Percentiles rank a stretch among this genome's conserved stretches.
These are phyloP conservation scores for Heliconius ismenius DNA, from an alignment of 2,888 invertebrate genomes.

Conservation along the genomic window DNA sequence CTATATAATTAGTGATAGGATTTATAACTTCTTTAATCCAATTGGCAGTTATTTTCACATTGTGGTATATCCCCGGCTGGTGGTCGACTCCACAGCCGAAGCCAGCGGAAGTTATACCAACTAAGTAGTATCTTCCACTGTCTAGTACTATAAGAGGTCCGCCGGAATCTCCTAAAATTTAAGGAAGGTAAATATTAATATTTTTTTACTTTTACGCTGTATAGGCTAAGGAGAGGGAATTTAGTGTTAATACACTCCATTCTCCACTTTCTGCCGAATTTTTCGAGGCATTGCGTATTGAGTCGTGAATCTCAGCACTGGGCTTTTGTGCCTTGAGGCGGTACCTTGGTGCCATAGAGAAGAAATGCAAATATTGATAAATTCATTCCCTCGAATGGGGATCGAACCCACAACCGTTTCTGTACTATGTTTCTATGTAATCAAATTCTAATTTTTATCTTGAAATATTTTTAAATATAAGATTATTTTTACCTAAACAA, in stretches of 20 bases:
- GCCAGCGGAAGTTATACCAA: constrained; percentile 92
- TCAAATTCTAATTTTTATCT: too few species aligned
- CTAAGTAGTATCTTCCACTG: constrained; percentile 87
- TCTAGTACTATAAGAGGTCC: constrained; percentile 88
- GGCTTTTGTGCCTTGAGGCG: too few species aligned
- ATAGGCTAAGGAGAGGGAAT: background rate
- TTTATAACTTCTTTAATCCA: constrained; percentile 85
- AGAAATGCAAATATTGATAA: background rate
- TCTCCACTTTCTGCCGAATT: background rate
- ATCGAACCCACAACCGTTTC: background rate
- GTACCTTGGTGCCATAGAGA: background rate
- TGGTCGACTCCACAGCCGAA: constrained; percentile 93
- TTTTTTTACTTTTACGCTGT: background rate
- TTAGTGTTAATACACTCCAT: background rate
- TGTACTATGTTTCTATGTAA: background rate
- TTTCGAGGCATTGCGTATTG: background rate
- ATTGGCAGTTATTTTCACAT: constrained; percentile 85
- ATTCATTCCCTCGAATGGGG: background rate
- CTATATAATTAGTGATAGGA: constrained; percentile 59
- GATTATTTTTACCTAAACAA: constrained; percentile 83
- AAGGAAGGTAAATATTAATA: background rate
- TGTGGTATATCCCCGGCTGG: constrained; percentile 93
- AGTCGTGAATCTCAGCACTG: too few species aligned
- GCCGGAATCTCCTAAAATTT: constrained; percentile 86
- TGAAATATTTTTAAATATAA: background rate